A percentile compares a stretch with the other conserved stretches of the same genome.
Evolutionary conservation across 2,797 vertebrate genomes (phyloP).

Genomic region (Amblyraja radiata): DNA sequence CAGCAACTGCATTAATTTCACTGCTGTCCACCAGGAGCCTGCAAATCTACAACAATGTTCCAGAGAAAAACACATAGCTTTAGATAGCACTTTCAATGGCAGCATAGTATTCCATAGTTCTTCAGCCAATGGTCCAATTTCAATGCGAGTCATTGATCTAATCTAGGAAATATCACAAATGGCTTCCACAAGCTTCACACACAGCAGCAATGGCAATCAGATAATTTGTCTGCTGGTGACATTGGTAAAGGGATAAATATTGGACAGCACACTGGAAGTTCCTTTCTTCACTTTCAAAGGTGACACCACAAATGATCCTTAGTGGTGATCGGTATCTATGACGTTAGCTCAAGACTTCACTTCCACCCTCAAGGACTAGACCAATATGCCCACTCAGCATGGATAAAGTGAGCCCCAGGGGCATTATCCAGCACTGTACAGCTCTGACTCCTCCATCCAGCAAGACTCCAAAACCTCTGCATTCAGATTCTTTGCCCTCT

Average conservation of each 20-base stretch:
- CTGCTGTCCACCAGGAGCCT: background rate
- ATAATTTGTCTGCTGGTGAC: background rate
- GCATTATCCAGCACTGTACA: too few species aligned
- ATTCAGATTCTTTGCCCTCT: background rate
- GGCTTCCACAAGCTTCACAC: background rate
- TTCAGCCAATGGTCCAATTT: background rate
- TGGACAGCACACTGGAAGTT: too few species aligned
- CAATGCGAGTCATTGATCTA: background rate
- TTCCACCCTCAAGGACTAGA: too few species aligned
- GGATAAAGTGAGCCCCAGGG: too few species aligned
- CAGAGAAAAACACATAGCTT: background rate
- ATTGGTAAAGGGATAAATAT: background rate
- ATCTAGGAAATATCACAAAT: background rate
- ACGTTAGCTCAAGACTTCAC: too few species aligned
- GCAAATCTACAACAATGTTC: too few species aligned
- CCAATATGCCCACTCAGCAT: too few species aligned
- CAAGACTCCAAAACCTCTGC: background rate
- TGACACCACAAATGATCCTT: too few species aligned
- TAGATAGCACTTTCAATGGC: background rate
- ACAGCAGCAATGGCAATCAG: background rate
- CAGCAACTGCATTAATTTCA: background rate
- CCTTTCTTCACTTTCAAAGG: too few species aligned
- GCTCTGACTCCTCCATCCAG: background rate
- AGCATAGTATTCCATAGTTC: background rate
- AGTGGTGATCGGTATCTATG: too few species aligned